Percentiles rank a stretch among this genome's conserved stretches.
Conservation (phyloP, 2,797 vertebrate species). For the Urocyon cinereoargenteus region DNA sequence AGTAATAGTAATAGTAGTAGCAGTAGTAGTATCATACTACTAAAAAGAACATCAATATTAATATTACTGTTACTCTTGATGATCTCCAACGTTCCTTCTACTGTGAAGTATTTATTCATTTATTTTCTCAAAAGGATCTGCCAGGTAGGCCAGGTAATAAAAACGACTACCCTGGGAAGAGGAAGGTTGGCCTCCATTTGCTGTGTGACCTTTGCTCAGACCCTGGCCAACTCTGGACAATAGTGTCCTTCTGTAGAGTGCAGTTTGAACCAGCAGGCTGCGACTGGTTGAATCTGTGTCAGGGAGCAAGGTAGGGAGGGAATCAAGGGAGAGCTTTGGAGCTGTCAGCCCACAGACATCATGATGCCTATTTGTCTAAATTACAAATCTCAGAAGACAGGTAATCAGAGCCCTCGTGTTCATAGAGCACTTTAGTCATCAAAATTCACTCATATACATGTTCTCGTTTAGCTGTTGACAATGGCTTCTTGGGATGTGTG, state of each 20-base stretch:
- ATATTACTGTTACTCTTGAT: background rate
- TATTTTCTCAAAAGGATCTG: background rate
- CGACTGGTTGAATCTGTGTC: background rate
- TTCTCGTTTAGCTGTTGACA: background rate
- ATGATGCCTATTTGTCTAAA: background rate
- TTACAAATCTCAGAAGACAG: background rate
- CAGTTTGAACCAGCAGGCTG: background rate
- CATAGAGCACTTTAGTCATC: background rate
- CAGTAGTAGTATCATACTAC: background rate
- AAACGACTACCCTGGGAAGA: slow-evolving; percentile 25
- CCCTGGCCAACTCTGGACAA: background rate
- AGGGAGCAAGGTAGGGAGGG: background rate
- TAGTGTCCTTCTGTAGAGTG: background rate
- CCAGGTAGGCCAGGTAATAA: background rate
- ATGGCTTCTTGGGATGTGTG: background rate
- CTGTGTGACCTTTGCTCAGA: slow-evolving; percentile 35
- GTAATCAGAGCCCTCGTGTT: background rate
- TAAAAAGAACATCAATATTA: background rate
- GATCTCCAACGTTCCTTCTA: background rate
- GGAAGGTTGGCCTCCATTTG: background rate
- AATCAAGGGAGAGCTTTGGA: background rate
- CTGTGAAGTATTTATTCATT: background rate
- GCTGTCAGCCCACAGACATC: background rate
- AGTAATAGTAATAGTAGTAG: background rate
- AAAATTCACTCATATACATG: background rate